Conservation (phyloP, 2,888 invertebrate genomes). For the Margaritifera margaritifera region DNA sequence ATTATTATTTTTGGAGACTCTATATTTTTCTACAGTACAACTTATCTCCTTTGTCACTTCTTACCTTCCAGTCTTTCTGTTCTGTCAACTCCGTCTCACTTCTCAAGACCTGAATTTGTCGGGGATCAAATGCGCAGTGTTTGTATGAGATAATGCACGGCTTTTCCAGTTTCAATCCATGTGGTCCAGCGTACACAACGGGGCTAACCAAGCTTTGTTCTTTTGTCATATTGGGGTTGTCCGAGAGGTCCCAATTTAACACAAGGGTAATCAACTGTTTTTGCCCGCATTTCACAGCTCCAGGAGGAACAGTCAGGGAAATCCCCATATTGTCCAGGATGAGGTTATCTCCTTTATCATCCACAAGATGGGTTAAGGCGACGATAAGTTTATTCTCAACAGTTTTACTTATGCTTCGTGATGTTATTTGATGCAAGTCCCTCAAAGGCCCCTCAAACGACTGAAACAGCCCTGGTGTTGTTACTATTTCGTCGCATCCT, state of each 20-base stretch:
- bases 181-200: slow-evolving; percentile 54
- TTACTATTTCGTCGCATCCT: too few species aligned
- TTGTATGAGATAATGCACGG: slow-evolving; percentile 41
- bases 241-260: slow-evolving; percentile 53
- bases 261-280: slow-evolving; percentile 40
- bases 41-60: slow-evolving; percentile 19
- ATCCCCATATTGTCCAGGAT: slow-evolving; percentile 54
- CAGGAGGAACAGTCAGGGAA: slow-evolving; percentile 42
- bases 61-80: slow-evolving; percentile 34
- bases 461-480: too few species aligned
- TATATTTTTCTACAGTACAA: neutral
- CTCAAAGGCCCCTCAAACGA: neutral
- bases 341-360: slow-evolving; percentile 36
- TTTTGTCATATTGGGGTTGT: slow-evolving; percentile 43
- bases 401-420: slow-evolving; percentile 34
- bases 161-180: slow-evolving; percentile 43
- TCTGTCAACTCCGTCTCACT: slow-evolving; percentile 44
- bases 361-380: slow-evolving; percentile 37
- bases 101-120: slow-evolving; percentile 44
- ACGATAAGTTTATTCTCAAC: slow-evolving; percentile 44
- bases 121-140: slow-evolving; percentile 50
- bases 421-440: slow-evolving; percentile 18
- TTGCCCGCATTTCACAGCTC: slow-evolving; percentile 32
- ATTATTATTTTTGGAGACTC: too few species aligned
- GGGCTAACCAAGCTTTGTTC: slow-evolving; percentile 50